phyloP scores from a whole-genome alignment of 2,888 invertebrate species.

The Omphaloscelis lunosa region DNA sequence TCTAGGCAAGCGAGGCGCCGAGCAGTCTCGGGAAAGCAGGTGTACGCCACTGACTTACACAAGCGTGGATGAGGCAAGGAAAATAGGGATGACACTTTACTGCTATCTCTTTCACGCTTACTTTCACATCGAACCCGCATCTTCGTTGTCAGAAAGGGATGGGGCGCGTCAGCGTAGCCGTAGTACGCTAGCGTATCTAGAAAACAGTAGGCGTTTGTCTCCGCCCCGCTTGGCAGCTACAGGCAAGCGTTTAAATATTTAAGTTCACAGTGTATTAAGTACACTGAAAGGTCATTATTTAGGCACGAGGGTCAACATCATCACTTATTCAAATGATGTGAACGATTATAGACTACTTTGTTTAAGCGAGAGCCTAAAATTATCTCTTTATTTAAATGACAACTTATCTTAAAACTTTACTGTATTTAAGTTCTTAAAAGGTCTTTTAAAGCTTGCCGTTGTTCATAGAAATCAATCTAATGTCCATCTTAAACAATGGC shows the following conservation, averaged over 20 bases:
- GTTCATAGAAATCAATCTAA: neutral
- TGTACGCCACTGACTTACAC: constrained; percentile 71
- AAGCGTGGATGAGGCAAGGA: constrained; percentile 66
- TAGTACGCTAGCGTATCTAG: constrained; percentile 62
- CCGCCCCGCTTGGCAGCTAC: constrained; percentile 47
- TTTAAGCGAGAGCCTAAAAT: constrained; percentile 17
- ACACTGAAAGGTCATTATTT: constrained; percentile 59
- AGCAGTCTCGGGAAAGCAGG: constrained; percentile 82
- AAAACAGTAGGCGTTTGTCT: constrained; percentile 29
- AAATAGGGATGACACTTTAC: constrained; percentile 60
- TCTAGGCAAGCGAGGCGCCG: constrained; percentile 76
- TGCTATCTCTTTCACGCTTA: constrained; percentile 64
- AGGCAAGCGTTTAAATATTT: constrained; percentile 62
- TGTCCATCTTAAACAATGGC: neutral
- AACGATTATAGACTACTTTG: constrained; percentile 47
- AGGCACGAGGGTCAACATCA: constrained; percentile 57
- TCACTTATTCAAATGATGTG: constrained; percentile 59
- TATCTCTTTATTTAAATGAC: neutral
- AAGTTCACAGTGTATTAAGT: constrained; percentile 58
- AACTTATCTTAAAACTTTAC: neutral
- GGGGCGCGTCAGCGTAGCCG: constrained; percentile 3
- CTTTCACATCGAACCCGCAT: constrained; percentile 4
- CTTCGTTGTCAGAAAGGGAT: constrained; percentile 42
- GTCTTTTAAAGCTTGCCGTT: neutral
- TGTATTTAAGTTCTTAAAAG: neutral